These are phyloP conservation scores for Pangasius macronema DNA, from an alignment of 2,797 vertebrate genomes.

Conservation along the genomic window DNA sequence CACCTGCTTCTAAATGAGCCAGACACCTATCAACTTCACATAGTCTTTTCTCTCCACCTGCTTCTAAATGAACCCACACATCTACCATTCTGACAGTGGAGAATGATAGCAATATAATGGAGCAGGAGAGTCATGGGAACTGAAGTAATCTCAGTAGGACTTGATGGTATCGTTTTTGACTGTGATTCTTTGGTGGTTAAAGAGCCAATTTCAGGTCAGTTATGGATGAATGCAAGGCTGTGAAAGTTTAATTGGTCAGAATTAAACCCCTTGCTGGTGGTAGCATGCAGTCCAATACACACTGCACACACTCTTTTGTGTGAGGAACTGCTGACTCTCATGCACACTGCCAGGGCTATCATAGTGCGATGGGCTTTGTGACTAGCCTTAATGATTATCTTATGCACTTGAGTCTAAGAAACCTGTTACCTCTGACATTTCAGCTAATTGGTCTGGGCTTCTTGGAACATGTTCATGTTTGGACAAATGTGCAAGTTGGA, in stretches of 20 bases:
- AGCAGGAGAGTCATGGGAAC: not conserved
- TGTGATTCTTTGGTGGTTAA: not conserved
- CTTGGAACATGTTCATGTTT: slow-evolving; percentile 28
- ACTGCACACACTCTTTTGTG: not conserved
- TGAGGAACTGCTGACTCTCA: slow-evolving; percentile 23
- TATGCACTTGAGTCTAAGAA: slow-evolving; percentile 15
- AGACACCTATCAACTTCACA: not conserved
- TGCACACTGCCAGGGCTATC: slow-evolving; percentile 21
- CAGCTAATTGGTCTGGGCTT: slow-evolving; percentile 46
- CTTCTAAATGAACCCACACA: not conserved
- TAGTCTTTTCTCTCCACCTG: slow-evolving; percentile 17
- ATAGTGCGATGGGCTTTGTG: slow-evolving; percentile 19
- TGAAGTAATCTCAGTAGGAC: slow-evolving; percentile 3
- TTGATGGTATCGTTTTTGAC: slow-evolving; percentile 26
- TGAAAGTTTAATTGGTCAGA: slow-evolving; percentile 53
- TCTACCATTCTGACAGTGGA: not conserved
- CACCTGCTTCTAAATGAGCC: slow-evolving; percentile 27
- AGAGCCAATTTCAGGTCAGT: slow-evolving; percentile 37
- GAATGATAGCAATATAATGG: slow-evolving; percentile 6
- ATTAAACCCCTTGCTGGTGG: slow-evolving; percentile 35
- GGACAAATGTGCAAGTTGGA: slow-evolving; percentile 29
- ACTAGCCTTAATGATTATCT: slow-evolving; percentile 40
- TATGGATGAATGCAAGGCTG: slow-evolving; percentile 20
- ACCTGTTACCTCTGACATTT: slow-evolving; percentile 37
- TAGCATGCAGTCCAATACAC: slow-evolving; percentile 12